Base-by-base conservation (phyloP, 2,888 invertebrate genomes). In the Sericinus montela region DNA sequence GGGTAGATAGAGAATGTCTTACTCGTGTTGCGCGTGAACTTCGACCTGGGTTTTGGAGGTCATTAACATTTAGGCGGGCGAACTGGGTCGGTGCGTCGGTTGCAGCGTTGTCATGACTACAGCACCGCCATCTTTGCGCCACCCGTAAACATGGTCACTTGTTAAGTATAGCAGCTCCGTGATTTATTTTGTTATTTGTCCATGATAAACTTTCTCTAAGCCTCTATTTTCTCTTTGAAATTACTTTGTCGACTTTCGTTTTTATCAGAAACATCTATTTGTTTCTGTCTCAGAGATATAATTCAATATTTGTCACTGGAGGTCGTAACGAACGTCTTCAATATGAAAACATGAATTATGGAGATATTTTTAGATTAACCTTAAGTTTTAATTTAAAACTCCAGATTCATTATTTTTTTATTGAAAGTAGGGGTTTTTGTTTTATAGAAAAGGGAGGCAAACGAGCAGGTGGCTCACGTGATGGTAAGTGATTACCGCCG, bases 21-120 rank as follows among this genome's bases (percentile, higher is more conserved):
- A 75, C 87, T 73, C 87, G 87, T 86, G 87, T 83, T 83, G 67
- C 70, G 67, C 76, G 77, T 88, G 87, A 88, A 88, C 87, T 88
- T 88, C 86, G 87, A 85, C 87, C 87, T 77, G 80, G 82, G 80
- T 81, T 86, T 88, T 88, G 84, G 87, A 87, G 87, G 87, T 88
- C 87, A 88, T 88, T 88, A 88, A 88, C 87, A 88, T 88, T 88
- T 87, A 79, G 80, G 76, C 74, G 75, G 73, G 69, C 69, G 73
- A 82, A 82, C 70, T 86, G 62, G 86, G 86, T 83, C 86, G 78
- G 71, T 79, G 80, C 80, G 80, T 69, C 60, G 62, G 57, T 62
- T 84, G 84, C 85, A 85, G 67, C 73, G 81, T 83, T 70, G 72
- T 62, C 67, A 76, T 80, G 67, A 63, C 62, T 55, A 84, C 86